Percentiles rank a stretch among this genome's conserved stretches.
Evolutionary conservation across 2,888 invertebrate genomes (phyloP).

Genomic region (Syrista parreyssii): DNA sequence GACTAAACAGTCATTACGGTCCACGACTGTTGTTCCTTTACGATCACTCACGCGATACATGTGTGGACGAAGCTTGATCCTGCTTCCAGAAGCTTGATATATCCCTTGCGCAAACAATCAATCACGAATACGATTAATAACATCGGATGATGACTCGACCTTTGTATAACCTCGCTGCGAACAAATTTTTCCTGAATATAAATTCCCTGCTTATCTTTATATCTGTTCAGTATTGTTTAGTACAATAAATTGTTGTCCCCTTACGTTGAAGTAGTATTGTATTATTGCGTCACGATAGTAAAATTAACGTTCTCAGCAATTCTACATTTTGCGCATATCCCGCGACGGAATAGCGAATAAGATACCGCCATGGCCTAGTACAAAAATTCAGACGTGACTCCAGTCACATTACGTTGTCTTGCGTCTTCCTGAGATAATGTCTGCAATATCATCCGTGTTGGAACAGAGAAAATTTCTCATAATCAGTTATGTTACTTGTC

Average conservation of each 20-base stretch:
- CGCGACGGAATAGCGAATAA: slow-evolving; percentile 5
- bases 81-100: neutral
- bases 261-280: neutral
- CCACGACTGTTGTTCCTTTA: neutral
- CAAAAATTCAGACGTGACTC: slow-evolving; percentile 42
- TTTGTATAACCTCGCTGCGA: neutral
- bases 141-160: neutral
- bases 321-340: slow-evolving; percentile 6
- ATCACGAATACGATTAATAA: neutral
- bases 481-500: neutral
- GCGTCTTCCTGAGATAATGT: neutral
- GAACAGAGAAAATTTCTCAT: neutral
- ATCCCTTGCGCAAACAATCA: neutral
- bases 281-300: slow-evolving; percentile 22
- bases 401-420: slow-evolving; percentile 2
- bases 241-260: neutral
- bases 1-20: slow-evolving; percentile 32
- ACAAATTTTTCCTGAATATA: neutral
- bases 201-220: neutral
- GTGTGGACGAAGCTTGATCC: neutral
- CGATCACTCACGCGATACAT: neutral
- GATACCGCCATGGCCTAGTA: slow-evolving; percentile 13
- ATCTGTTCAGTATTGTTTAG: neutral
- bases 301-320: neutral
- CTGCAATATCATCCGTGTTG: neutral